A percentile compares a stretch with the other conserved stretches of the same genome.
These are phyloP conservation scores for Euzetes globulus DNA, from an alignment of 2,888 invertebrate genomes.

Conservation along the genomic window DNA sequence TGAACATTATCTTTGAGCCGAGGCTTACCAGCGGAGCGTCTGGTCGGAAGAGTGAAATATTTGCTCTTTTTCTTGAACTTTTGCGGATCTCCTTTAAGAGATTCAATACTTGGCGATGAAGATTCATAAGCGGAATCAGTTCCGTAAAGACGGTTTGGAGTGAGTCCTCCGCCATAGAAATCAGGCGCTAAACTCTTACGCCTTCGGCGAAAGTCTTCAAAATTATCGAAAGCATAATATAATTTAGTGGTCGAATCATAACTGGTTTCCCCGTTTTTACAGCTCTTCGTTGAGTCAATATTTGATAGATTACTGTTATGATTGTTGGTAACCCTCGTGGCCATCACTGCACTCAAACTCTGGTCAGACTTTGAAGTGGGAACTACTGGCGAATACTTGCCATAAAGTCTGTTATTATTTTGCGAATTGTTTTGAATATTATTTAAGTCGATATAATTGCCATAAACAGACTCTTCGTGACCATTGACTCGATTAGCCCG, in stretches of 20 bases:
- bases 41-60: conserved; percentile 9
- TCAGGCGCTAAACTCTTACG: conserved; percentile 36
- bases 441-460: background rate
- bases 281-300: background rate
- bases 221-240: conserved; percentile 37
- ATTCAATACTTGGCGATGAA: conserved; percentile 8
- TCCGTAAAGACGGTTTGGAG: background rate
- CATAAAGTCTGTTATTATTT: background rate
- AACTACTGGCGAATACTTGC: background rate
- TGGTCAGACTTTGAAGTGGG: background rate
- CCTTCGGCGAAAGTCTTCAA: conserved; percentile 38
- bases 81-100: background rate
- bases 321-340: background rate
- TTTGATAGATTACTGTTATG: background rate
- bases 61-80: conserved; percentile 20
- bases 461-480: background rate
- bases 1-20: background rate
- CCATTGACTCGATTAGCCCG: background rate
- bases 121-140: conserved; percentile 15
- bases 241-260: conserved; percentile 30
- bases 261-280: background rate
- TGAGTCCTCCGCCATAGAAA: conserved; percentile 39
- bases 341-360: background rate
- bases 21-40: background rate
- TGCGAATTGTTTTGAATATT: background rate